These are phyloP conservation scores for Heterotis niloticus DNA, from an alignment of 2,113 vertebrate species.

Conservation along the genomic window DNA sequence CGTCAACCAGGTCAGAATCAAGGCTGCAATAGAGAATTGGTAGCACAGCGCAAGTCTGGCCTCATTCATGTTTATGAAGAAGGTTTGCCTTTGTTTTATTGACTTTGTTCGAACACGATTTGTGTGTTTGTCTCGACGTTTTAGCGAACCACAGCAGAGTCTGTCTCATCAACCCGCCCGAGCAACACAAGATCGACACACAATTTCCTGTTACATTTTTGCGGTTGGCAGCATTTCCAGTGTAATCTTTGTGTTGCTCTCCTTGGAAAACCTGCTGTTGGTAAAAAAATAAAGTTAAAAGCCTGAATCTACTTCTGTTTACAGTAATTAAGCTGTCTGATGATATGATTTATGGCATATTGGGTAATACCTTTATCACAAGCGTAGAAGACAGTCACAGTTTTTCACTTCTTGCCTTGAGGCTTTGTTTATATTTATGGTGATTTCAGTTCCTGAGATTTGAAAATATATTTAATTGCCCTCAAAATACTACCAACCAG, in stretches of 20 bases:
- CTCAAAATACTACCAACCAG: conserved; percentile 32
- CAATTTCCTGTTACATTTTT: conserved; percentile 54
- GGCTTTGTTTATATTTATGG: conserved; percentile 53
- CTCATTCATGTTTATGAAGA: not conserved
- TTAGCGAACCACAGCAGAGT: not conserved
- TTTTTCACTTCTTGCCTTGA: conserved; percentile 36
- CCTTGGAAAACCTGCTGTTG: conserved; percentile 56
- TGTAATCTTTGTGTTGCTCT: conserved; percentile 34
- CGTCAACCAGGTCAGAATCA: conserved; percentile 3
- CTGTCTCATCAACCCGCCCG: not conserved
- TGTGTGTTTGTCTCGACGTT: not conserved
- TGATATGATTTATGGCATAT: conserved; percentile 62
- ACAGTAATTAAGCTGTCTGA: conserved; percentile 69
- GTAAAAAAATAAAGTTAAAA: conserved; percentile 46
- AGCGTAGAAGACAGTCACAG: conserved; percentile 25
- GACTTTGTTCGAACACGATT: not conserved
- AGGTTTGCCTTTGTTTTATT: conserved; percentile 17
- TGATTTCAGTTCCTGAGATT: conserved; percentile 41
- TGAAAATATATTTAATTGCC: conserved; percentile 34
- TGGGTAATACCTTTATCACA: conserved; percentile 62
- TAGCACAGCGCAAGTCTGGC: not conserved
- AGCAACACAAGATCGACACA: conserved; percentile 31
- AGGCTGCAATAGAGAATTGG: conserved; percentile 15
- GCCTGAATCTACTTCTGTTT: conserved; percentile 57
- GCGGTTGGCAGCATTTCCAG: conserved; percentile 54